Evolutionary conservation across 2,888 invertebrate genomes (phyloP).

Genomic region (Tetragonisca angustula): DNA sequence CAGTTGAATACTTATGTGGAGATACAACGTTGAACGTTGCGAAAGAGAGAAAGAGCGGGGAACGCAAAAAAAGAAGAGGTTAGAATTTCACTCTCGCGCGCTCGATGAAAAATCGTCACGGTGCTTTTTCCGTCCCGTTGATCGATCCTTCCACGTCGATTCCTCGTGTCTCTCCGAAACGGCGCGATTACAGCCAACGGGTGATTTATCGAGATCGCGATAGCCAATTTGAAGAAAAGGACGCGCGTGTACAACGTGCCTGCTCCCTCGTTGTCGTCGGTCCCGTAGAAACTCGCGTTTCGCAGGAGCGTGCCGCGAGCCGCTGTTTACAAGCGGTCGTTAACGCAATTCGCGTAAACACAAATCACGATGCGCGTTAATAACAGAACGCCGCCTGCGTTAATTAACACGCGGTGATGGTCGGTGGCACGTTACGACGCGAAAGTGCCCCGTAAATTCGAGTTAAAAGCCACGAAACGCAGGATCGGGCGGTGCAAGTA

Average conservation of each 20-base stretch:
- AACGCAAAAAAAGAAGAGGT: too few species aligned
- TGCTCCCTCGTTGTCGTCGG: background rate
- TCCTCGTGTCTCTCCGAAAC: conserved; percentile 21
- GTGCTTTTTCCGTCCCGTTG: conserved; percentile 44
- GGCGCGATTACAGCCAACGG: conserved; percentile 17
- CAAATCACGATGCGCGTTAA: conserved; percentile 50
- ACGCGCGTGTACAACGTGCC: too few species aligned
- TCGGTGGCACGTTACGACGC: conserved; percentile 1
- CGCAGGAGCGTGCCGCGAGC: conserved; percentile 9
- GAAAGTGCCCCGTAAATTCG: conserved; percentile 42
- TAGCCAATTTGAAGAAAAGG: too few species aligned
- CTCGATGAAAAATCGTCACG: conserved; percentile 54
- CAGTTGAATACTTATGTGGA: background rate
- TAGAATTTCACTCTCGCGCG: conserved; percentile 25
- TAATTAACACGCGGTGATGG: conserved; percentile 36
- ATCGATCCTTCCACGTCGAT: conserved; percentile 36
- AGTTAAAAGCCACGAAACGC: conserved; percentile 16
- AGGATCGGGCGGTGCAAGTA: background rate
- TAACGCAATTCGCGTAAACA: conserved; percentile 53
- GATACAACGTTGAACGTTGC: conserved; percentile 3
- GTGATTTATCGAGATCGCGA: conserved; percentile 9
- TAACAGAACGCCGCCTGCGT: conserved; percentile 43
- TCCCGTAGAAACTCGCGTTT: background rate
- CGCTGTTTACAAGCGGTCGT: conserved; percentile 43
- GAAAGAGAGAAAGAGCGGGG: conserved; percentile 42